Conservation (phyloP, 2,888 invertebrate genomes). For the Eutolmus rufibarbis region DNA sequence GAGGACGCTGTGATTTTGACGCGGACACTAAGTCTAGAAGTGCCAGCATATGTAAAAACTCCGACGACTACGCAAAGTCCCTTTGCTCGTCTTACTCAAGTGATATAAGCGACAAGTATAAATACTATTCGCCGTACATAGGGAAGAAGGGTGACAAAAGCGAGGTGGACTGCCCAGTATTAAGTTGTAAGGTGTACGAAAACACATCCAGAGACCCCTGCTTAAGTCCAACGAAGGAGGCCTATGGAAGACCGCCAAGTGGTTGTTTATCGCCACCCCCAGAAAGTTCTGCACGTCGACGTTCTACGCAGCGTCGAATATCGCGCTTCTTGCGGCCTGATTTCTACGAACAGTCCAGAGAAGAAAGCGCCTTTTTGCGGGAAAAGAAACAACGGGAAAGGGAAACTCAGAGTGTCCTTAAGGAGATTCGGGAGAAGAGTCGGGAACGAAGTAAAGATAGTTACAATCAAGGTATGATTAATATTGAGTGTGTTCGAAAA, state of each 20-base stretch:
- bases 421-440: conserved; percentile 72
- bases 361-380: conserved; percentile 71
- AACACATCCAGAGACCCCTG: conserved; percentile 50
- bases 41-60: conserved; percentile 54
- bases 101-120: conserved; percentile 61
- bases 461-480: conserved; percentile 54
- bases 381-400: conserved; percentile 71
- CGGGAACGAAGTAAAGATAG: conserved; percentile 63
- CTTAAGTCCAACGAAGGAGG: conserved; percentile 46
- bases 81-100: conserved; percentile 55
- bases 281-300: conserved; percentile 55
- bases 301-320: conserved; percentile 68
- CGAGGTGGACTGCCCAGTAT: conserved; percentile 49
- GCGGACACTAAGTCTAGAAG: conserved; percentile 52
- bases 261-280: conserved; percentile 56
- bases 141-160: conserved; percentile 52
- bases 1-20: conserved; percentile 51
- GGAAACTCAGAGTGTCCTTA: conserved; percentile 72
- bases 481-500: background rate
- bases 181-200: conserved; percentile 55
- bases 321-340: conserved; percentile 80
- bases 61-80: conserved; percentile 56
- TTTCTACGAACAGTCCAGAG: conserved; percentile 73
- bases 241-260: conserved; percentile 57
- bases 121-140: conserved; percentile 60